A percentile compares a stretch with the other conserved stretches of the same genome.
phyloP scores from a whole-genome alignment of 2,888 invertebrate species.

The Conistra vaccinii region DNA sequence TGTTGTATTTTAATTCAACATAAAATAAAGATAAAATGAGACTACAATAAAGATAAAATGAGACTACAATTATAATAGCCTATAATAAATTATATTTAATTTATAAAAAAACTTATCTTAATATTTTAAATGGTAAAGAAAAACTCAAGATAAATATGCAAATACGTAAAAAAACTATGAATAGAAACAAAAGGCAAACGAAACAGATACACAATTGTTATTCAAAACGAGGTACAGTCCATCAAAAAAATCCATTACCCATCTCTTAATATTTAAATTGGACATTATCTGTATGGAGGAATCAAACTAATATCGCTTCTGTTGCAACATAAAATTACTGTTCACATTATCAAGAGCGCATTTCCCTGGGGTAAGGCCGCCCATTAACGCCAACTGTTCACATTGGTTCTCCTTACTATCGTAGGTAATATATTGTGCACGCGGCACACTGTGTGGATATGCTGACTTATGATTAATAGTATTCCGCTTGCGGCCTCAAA shows the following conservation, averaged over 20 bases:
- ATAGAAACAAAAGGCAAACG: constrained; percentile 55
- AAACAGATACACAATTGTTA: constrained; percentile 51
- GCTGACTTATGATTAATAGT: constrained; percentile 77
- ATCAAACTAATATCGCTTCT: constrained; percentile 76
- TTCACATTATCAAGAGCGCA: constrained; percentile 85
- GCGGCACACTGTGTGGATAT: constrained; percentile 74
- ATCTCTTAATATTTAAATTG: constrained; percentile 71
- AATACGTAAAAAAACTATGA: constrained; percentile 46
- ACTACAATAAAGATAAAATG: constrained; percentile 18
- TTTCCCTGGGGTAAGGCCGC: constrained; percentile 86
- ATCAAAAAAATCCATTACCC: constrained; percentile 65
- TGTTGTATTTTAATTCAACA: constrained; percentile 2
- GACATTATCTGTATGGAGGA: constrained; percentile 69
- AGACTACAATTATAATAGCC: constrained; percentile 17
- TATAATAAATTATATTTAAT: constrained; percentile 50
- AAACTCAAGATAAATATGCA: constrained; percentile 53
- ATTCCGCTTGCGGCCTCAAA: constrained; percentile 73
- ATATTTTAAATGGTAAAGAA: constrained; percentile 29
- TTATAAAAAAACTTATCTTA: constrained; percentile 49
- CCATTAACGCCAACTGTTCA: constrained; percentile 90
- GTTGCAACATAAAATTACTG: constrained; percentile 87
- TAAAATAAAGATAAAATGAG: constrained; percentile 17
- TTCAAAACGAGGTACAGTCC: constrained; percentile 54
- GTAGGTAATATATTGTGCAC: constrained; percentile 80
- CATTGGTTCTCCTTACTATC: constrained; percentile 76